Evolutionary conservation across 37 sponge, comb jelly and placozoan genomes (phyloP).

Genomic region (Bolinopsis microptera): DNA sequence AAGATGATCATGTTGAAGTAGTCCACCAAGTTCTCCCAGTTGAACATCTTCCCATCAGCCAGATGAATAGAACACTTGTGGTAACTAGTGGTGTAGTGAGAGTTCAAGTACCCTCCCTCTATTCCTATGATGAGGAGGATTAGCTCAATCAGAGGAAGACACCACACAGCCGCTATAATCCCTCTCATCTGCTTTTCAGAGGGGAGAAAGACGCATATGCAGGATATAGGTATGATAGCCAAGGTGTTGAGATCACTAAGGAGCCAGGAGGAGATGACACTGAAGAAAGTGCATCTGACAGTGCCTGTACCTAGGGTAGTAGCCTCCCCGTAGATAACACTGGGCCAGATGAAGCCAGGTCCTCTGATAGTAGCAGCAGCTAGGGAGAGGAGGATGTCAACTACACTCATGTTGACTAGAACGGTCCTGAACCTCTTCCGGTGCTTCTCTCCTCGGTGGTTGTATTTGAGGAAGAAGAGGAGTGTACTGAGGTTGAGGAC

Average conservation of each 20-base stretch:
- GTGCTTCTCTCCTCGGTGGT: background rate
- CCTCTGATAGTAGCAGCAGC: background rate
- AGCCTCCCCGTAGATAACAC: background rate
- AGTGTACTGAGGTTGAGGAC: background rate
- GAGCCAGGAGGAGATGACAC: background rate
- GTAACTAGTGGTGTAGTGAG: background rate
- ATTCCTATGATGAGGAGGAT: background rate
- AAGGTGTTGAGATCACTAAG: background rate
- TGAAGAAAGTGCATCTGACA: background rate
- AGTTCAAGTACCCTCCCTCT: background rate
- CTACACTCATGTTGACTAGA: background rate
- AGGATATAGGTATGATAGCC: background rate
- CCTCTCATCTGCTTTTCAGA: background rate
- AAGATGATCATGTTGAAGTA: constrained; percentile 9
- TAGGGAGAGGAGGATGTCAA: background rate
- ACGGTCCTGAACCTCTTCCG: background rate
- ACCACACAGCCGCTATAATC: background rate
- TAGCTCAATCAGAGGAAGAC: background rate
- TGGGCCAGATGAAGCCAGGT: background rate
- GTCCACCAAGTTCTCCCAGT: background rate
- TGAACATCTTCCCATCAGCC: background rate
- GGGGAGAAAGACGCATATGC: background rate
- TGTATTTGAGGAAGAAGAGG: background rate
- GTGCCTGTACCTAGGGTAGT: background rate
- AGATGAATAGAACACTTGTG: background rate